Conservation (phyloP, 2,888 invertebrate genomes). For the Calephelis perditalis region DNA sequence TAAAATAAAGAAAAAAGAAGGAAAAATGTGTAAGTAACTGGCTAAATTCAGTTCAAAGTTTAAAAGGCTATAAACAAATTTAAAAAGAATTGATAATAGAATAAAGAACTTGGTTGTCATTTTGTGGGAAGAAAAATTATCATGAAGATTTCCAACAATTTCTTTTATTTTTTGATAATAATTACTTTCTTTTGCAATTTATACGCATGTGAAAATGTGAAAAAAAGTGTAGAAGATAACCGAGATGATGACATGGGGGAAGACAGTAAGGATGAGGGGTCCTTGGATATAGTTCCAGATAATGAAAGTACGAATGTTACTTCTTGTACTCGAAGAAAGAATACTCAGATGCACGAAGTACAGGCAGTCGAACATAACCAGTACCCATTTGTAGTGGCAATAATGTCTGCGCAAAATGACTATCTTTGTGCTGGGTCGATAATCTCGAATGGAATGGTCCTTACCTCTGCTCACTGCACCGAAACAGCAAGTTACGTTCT, state of each 20-base stretch:
- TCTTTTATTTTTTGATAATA: conserved; percentile 41
- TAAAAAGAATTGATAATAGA: conserved; percentile 6
- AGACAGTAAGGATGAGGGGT: conserved; percentile 50
- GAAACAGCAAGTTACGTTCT: conserved; percentile 50
- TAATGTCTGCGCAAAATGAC: conserved; percentile 60
- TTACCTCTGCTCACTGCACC: conserved; percentile 57
- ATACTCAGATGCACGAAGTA: conserved; percentile 58
- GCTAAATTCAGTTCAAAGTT: conserved; percentile 1
- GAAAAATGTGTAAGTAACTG: neutral
- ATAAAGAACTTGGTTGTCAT: neutral
- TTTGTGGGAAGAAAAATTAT: neutral
- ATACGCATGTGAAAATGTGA: conserved; percentile 45
- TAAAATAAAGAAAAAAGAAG: too few species aligned
- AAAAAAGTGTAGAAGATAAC: conserved; percentile 58
- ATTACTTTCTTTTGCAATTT: conserved; percentile 40
- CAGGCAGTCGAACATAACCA: conserved; percentile 42
- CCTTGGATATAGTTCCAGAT: conserved; percentile 52
- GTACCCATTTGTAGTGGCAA: conserved; percentile 61
- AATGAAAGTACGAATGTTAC: conserved; percentile 39
- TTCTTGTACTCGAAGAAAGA: conserved; percentile 53
- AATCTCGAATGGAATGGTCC: conserved; percentile 54
- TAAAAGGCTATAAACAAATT: too few species aligned
- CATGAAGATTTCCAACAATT: conserved; percentile 28
- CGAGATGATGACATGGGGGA: conserved; percentile 48
- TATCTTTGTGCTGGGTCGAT: conserved; percentile 60